A percentile compares a stretch with the other conserved stretches of the same genome.
Conservation (phyloP, 2,888 invertebrate genomes). For the Trachelus stipa region DNA sequence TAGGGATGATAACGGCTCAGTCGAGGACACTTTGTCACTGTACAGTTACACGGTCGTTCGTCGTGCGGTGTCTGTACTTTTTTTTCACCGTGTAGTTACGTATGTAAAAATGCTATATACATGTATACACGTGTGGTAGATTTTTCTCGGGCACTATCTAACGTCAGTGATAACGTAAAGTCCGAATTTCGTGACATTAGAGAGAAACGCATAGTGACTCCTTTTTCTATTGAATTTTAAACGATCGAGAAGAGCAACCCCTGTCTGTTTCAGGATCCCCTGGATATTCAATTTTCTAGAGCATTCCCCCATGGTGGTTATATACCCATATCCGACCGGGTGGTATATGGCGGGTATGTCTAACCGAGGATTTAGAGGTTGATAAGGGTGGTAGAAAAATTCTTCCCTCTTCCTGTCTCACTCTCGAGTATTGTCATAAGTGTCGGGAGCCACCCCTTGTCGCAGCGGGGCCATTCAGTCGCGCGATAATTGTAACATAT, state of each 20-base stretch:
- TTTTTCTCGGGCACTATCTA: background rate
- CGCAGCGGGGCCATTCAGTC: slow-evolving; percentile 47
- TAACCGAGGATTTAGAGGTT: background rate
- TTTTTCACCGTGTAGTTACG: background rate
- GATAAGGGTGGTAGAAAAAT: background rate
- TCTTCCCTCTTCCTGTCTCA: background rate
- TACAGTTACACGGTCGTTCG: background rate
- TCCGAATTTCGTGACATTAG: background rate
- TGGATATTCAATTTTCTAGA: background rate
- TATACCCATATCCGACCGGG: background rate
- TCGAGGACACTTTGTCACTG: background rate
- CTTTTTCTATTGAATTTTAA: background rate
- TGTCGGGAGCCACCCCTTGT: slow-evolving; percentile 9
- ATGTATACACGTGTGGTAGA: background rate
- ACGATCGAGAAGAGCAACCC: background rate
- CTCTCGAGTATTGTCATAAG: background rate
- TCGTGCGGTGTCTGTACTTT: background rate
- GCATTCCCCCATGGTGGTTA: background rate
- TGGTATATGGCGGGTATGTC: background rate
- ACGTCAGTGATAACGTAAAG: background rate
- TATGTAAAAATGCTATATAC: background rate
- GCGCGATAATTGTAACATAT: slow-evolving; percentile 65
- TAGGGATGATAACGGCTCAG: slow-evolving; percentile 54
- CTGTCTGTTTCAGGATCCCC: background rate
- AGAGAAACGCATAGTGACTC: background rate